These are phyloP conservation scores for Escarpia spicata DNA, from an alignment of 2,888 invertebrate genomes.

Conservation along the genomic window DNA sequence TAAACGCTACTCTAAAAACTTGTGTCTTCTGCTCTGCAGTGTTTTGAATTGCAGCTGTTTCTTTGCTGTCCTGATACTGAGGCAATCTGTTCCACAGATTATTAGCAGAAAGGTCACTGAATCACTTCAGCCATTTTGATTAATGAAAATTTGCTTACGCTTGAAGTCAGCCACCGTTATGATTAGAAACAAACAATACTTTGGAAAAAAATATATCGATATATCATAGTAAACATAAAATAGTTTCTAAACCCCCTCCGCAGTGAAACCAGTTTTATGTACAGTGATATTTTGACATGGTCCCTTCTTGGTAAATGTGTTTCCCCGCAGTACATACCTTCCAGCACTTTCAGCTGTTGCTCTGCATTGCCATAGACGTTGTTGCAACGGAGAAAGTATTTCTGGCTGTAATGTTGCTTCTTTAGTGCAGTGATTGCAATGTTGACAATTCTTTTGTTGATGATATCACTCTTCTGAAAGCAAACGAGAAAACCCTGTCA, in stretches of 20 bases:
- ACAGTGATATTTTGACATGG: neutral
- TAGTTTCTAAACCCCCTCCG: neutral
- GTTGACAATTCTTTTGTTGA: neutral
- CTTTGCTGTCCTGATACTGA: too few relatives aligned
- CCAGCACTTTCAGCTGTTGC: neutral
- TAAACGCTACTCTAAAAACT: too few relatives aligned
- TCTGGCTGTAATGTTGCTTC: neutral
- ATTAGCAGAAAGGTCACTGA: too few relatives aligned
- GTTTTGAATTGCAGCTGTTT: too few relatives aligned
- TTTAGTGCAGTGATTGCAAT: neutral
- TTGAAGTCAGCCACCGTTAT: too few relatives aligned
- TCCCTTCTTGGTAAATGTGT: neutral
- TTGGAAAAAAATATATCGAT: neutral
- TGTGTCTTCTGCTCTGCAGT: too few relatives aligned
- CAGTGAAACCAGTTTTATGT: neutral
- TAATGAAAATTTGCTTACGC: too few relatives aligned
- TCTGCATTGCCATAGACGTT: neutral
- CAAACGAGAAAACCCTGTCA: neutral
- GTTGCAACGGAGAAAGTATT: slow-evolving; percentile 3
- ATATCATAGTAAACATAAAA: neutral
- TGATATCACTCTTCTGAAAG: neutral
- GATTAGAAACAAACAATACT: neutral
- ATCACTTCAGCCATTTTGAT: too few relatives aligned
- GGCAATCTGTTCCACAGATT: too few relatives aligned
- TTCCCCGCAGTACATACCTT: neutral